Evolutionary conservation across 2,113 vertebrate species (phyloP).

Genomic region (Pachycephala philippinensis): DNA sequence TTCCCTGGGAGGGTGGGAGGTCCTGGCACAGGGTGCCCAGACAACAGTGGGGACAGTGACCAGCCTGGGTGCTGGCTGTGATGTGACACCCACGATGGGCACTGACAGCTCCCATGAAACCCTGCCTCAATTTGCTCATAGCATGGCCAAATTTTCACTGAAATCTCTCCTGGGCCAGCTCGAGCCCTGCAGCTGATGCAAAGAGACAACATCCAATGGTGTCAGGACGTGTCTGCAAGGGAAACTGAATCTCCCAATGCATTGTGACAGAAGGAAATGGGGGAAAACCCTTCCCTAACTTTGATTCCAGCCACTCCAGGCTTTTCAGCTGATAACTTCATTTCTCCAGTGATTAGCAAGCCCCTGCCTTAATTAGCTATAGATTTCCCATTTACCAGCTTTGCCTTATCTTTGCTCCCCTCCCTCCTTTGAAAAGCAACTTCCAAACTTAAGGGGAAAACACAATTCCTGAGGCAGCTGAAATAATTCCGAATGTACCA

Average conservation of each 20-base stretch:
- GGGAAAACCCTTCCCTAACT: background rate
- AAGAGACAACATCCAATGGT: conserved; percentile 10
- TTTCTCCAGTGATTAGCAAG: conserved; percentile 20
- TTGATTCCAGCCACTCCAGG: background rate
- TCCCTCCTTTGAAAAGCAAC: background rate
- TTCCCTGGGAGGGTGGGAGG: background rate
- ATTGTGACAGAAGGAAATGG: background rate
- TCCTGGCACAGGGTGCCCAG: background rate
- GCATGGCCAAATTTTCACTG: background rate
- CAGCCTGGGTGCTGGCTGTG: background rate
- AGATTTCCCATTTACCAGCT: conserved; percentile 19
- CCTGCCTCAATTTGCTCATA: background rate
- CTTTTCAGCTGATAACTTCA: conserved; percentile 19
- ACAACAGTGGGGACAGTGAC: background rate
- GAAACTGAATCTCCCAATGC: background rate
- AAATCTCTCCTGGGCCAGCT: background rate
- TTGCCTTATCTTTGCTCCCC: background rate
- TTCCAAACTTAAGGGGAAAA: background rate
- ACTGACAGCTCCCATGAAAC: background rate
- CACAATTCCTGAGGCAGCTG: background rate
- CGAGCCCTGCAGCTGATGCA: background rate
- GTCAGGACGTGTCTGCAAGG: conserved; percentile 1
- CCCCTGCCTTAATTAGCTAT: conserved; percentile 14
- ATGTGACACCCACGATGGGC: background rate
- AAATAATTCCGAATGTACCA: background rate